phyloP scores from a whole-genome alignment of 2,797 vertebrate species.

The Cynodonichthys magdalenae region DNA sequence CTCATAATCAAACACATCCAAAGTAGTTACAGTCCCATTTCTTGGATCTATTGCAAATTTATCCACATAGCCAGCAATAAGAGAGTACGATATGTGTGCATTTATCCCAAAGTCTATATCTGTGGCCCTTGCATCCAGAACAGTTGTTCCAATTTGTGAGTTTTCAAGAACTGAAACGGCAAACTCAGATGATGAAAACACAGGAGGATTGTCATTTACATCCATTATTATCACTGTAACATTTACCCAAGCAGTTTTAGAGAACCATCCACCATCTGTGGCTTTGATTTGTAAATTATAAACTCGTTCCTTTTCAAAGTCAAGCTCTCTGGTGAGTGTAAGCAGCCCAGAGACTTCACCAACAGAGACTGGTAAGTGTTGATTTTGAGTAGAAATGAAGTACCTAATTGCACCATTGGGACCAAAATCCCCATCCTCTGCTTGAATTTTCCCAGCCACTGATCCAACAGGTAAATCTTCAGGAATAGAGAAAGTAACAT shows the following conservation, averaged over 20 bases:
- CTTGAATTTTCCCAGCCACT: slow-evolving; percentile 77
- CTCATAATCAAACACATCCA: slow-evolving; percentile 80
- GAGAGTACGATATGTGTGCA: slow-evolving; percentile 75
- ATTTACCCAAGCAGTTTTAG: slow-evolving; percentile 66
- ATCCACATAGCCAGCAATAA: slow-evolving; percentile 73
- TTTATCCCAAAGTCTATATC: slow-evolving; percentile 77
- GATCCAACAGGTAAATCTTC: slow-evolving; percentile 80
- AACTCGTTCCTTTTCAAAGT: slow-evolving; percentile 73
- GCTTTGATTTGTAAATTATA: slow-evolving; percentile 70
- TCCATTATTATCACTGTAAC: slow-evolving; percentile 76
- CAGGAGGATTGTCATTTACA: slow-evolving; percentile 81
- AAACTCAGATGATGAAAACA: slow-evolving; percentile 70
- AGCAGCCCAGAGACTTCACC: slow-evolving; percentile 76
- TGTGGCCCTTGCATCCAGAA: slow-evolving; percentile 66
- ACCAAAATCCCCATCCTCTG: slow-evolving; percentile 77
- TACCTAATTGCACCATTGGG: slow-evolving; percentile 76
- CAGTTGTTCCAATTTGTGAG: slow-evolving; percentile 60
- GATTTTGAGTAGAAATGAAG: slow-evolving; percentile 51
- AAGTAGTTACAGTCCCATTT: slow-evolving; percentile 75
- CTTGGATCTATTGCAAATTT: slow-evolving; percentile 74
- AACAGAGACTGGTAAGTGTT: slow-evolving; percentile 68
- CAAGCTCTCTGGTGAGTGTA: slow-evolving; percentile 69
- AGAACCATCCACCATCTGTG: slow-evolving; percentile 75
- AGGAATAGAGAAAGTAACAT: slow-evolving; percentile 70
- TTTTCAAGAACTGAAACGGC: slow-evolving; percentile 73